Conservation (phyloP, 1,140 invertebrate species). For the Phymastichus coffea region DNA sequence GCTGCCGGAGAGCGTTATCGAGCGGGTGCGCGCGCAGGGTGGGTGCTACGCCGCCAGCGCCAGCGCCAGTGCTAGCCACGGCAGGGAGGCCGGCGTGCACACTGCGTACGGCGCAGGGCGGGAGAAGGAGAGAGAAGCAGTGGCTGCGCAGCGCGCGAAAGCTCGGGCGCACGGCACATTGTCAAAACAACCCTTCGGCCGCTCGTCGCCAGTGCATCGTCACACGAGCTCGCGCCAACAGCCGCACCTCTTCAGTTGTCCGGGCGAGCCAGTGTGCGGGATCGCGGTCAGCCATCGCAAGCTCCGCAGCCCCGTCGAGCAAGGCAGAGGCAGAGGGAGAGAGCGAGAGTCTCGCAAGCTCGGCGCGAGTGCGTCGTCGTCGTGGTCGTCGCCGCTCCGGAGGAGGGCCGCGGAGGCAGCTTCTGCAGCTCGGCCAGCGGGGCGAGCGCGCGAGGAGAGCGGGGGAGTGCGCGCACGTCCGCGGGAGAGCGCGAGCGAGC, state of each 20-base stretch:
- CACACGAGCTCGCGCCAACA: not conserved
- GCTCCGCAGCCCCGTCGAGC: no score
- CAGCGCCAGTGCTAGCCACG: not conserved
- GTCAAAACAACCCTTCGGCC: slow-evolving; percentile 17
- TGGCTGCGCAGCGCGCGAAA: not conserved
- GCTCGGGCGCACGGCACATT: slow-evolving; percentile 18
- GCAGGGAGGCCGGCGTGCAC: not conserved
- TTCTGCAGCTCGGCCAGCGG: no score
- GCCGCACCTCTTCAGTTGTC: not conserved
- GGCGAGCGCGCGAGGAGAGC: no score
- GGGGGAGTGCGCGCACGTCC: no score
- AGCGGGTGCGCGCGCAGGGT: slow-evolving; percentile 55
- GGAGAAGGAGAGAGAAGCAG: not conserved
- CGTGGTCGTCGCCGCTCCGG: no score
- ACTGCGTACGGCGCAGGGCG: not conserved
- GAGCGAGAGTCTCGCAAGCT: not conserved
- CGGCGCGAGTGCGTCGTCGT: not conserved
- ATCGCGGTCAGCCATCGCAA: no score
- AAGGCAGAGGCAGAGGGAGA: not conserved
- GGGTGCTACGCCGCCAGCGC: not conserved
- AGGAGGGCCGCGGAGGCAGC: no score
- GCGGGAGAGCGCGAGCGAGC: not conserved
- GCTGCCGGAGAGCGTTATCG: no score
- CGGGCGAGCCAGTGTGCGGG: not conserved
- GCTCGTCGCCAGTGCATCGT: not conserved